phyloP scores from a whole-genome alignment of 1,140 invertebrate species.

The Drosophila guanche region DNA sequence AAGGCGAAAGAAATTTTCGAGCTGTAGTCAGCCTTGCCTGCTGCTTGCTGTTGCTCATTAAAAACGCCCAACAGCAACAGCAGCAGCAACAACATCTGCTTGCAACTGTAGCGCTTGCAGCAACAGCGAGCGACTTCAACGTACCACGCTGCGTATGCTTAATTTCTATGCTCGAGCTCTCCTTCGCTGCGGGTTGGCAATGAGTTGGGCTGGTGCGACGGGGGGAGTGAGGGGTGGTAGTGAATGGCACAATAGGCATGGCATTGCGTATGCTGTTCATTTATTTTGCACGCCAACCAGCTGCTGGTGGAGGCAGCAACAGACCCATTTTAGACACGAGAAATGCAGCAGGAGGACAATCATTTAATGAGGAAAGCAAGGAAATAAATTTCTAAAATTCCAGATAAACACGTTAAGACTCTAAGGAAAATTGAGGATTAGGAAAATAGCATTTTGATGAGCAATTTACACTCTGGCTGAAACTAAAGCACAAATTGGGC shows the following conservation, averaged over 20 bases:
- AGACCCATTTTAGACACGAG: conserved; percentile 2
- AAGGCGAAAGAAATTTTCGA: conserved; percentile 46
- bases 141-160: conserved; percentile 68
- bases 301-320: conserved; percentile 24
- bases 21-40: conserved; percentile 22
- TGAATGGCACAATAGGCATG: conserved; percentile 23
- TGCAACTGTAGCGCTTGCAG: conserved; percentile 27
- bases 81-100: conserved; percentile 9
- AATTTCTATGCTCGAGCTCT: conserved; percentile 54
- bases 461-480: too few relatives aligned
- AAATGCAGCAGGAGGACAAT: conserved; percentile 4
- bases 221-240: background rate
- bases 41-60: conserved; percentile 61
- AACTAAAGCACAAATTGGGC: too few relatives aligned
- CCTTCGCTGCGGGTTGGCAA: conserved; percentile 24
- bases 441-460: too few relatives aligned
- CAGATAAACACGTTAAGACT: too few relatives aligned
- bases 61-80: conserved; percentile 54
- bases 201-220: conserved; percentile 7
- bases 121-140: conserved; percentile 21
- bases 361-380: conserved; percentile 20
- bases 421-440: too few relatives aligned
- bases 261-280: conserved; percentile 72
- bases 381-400: background rate
- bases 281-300: conserved; percentile 45